A percentile compares a stretch with the other conserved stretches of the same genome.
phyloP scores from a whole-genome alignment of 2,888 invertebrate species.

The Hoplodrina ambigua region DNA sequence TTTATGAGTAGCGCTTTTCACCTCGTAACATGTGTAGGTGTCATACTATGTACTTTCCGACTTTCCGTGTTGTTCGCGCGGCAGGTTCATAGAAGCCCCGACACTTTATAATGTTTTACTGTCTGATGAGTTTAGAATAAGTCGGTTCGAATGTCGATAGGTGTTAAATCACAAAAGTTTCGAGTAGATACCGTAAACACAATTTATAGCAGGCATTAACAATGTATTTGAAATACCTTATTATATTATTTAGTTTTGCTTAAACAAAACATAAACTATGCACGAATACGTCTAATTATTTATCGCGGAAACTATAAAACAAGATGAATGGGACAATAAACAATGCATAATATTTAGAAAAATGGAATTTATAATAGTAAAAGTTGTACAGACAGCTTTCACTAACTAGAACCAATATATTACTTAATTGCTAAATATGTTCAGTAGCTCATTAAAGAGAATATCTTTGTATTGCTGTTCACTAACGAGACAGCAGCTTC shows the following conservation, averaged over 20 bases:
- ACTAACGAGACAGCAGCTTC: constrained; percentile 68
- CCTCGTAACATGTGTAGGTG: constrained; percentile 9
- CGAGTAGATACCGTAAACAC: constrained; percentile 47
- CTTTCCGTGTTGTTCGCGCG: neutral
- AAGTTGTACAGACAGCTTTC: constrained; percentile 65
- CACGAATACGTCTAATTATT: constrained; percentile 56
- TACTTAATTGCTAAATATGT: constrained; percentile 65
- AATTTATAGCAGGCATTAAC: constrained; percentile 46
- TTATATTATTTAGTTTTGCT: constrained; percentile 41
- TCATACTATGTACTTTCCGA: neutral
- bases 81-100: neutral
- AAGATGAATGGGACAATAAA: constrained; percentile 64
- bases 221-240: constrained; percentile 36
- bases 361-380: constrained; percentile 56
- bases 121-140: constrained; percentile 25
- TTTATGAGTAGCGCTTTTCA: constrained; percentile 50
- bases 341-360: constrained; percentile 61
- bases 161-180: constrained; percentile 43
- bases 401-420: constrained; percentile 63
- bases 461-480: constrained; percentile 62
- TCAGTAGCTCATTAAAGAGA: constrained; percentile 61
- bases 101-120: constrained; percentile 22
- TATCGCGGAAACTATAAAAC: constrained; percentile 61
- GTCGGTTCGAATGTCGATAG: constrained; percentile 13
- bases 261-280: constrained; percentile 60